A percentile compares a stretch with the other conserved stretches of the same genome.
These are phyloP conservation scores for Hylia prasina DNA, from an alignment of 2,113 vertebrate species.

Conservation along the genomic window DNA sequence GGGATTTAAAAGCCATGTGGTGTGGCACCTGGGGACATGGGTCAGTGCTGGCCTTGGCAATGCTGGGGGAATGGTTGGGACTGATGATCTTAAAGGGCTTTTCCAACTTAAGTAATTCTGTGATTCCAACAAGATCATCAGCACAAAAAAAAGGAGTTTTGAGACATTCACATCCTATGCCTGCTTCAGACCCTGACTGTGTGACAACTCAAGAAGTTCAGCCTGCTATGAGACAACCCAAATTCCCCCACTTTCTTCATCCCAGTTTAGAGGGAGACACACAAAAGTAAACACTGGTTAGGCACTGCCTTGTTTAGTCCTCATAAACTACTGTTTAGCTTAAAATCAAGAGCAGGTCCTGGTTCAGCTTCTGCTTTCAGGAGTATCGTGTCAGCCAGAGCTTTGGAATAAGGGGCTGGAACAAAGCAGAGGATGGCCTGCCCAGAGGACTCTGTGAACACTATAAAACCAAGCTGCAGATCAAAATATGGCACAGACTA, in stretches of 20 bases:
- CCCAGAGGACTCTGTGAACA: neutral
- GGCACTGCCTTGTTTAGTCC: neutral
- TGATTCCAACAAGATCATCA: neutral
- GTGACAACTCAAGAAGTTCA: neutral
- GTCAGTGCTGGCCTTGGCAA: neutral
- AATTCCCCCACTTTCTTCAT: neutral
- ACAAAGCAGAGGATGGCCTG: neutral
- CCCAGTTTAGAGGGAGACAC: neutral
- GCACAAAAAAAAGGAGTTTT: neutral
- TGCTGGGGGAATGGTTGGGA: neutral
- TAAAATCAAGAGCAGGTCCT: neutral
- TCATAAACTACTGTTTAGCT: neutral
- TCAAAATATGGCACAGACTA: neutral
- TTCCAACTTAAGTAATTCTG: neutral
- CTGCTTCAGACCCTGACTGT: neutral
- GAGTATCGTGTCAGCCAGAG: neutral
- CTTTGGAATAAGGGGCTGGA: neutral
- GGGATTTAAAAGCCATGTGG: neutral
- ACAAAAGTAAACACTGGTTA: neutral
- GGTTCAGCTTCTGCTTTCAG: neutral
- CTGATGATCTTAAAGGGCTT: rapidly evolving
- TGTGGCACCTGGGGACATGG: neutral
- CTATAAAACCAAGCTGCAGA: neutral
- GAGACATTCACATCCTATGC: neutral
- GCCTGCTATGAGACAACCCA: neutral